phyloP scores from a whole-genome alignment of 2,113 vertebrate species.

The Mustela nigripes region DNA sequence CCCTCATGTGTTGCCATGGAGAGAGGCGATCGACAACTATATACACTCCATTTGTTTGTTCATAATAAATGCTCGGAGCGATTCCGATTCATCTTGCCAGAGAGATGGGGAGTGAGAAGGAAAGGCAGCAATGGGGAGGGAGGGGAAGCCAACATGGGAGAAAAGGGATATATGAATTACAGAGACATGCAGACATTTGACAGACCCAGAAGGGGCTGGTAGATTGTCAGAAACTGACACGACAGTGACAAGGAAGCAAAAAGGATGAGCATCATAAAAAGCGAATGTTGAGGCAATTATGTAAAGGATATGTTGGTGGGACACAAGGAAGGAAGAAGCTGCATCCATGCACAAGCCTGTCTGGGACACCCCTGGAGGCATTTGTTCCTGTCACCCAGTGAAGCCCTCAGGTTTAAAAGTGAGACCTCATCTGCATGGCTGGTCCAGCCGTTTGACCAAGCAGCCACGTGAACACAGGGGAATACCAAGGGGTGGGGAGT shows the following conservation, averaged over 20 bases:
- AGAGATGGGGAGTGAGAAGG: conserved; percentile 71
- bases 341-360: conserved; percentile 70
- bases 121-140: background rate
- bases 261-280: background rate
- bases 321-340: conserved; percentile 76
- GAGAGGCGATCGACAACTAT: conserved; percentile 46
- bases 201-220: background rate
- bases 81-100: conserved; percentile 80
- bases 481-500: background rate
- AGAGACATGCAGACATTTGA: conserved; percentile 54
- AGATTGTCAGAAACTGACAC: background rate
- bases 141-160: background rate
- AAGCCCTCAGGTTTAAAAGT: conserved; percentile 6
- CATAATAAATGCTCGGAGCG: conserved; percentile 69
- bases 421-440: conserved; percentile 20
- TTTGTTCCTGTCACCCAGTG: conserved; percentile 1
- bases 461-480: background rate
- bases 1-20: conserved; percentile 72
- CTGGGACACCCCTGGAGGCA: background rate
- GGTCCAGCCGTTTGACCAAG: background rate
- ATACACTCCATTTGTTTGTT: conserved; percentile 66
- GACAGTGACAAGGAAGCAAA: conserved; percentile 43
- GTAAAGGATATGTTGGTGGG: background rate
- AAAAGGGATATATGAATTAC: background rate
- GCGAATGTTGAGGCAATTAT: conserved; percentile 33